Conservation (phyloP, 2,113 vertebrate genomes). For the Malurus alboscapulatus region DNA sequence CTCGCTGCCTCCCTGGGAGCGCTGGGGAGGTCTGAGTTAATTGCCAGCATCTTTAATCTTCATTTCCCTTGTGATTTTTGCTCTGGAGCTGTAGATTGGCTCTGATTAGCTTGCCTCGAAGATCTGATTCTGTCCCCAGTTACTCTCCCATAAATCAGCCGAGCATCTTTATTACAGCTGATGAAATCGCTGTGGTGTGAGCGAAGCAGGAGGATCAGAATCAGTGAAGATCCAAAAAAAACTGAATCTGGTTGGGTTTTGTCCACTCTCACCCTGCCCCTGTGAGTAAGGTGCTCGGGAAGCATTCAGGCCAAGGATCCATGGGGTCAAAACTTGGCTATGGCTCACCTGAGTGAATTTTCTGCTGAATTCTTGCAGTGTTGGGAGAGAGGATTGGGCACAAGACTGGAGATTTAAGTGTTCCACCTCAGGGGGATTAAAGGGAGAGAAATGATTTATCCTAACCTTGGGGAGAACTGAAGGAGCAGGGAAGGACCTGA, state of each 20-base stretch:
- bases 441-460: not conserved
- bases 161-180: not conserved
- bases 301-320: not conserved
- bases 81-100: not conserved
- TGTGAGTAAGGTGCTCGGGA: not conserved
- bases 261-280: not conserved
- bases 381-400: not conserved
- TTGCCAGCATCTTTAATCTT: constrained; percentile 7
- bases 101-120: constrained; percentile 35
- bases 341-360: not conserved
- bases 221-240: not conserved
- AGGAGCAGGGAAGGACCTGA: not conserved
- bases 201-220: not conserved
- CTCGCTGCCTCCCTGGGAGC: constrained; percentile 20
- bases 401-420: not conserved
- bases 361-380: not conserved
- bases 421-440: not conserved
- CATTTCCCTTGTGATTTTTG: not conserved
- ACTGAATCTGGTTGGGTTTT: not conserved
- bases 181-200: not conserved
- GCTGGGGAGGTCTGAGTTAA: constrained; percentile 29
- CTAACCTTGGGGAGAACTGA: not conserved
- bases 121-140: constrained; percentile 6
- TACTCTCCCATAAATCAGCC: not conserved
- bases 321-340: not conserved